phyloP scores from a whole-genome alignment of 2,113 vertebrate species.

The Benitochromis conjunctus region DNA sequence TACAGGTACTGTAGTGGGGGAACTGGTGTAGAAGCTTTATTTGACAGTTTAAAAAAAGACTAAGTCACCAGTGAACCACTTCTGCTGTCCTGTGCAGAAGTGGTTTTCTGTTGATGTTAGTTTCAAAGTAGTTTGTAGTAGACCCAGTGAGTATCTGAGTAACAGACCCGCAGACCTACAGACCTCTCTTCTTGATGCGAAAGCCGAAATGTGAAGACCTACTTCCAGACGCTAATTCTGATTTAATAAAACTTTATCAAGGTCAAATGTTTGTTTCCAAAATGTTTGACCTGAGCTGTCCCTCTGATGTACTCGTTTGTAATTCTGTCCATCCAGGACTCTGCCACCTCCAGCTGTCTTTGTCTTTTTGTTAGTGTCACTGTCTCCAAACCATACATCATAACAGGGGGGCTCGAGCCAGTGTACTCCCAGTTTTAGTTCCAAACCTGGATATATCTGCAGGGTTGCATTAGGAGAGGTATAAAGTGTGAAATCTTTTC shows the following conservation, averaged over 20 bases:
- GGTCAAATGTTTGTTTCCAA: background rate
- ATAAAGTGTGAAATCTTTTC: background rate
- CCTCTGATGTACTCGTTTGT: background rate
- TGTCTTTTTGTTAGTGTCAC: background rate
- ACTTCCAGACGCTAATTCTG: background rate
- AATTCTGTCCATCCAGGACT: background rate
- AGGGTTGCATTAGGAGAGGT: background rate
- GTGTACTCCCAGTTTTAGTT: background rate
- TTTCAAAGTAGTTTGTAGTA: background rate
- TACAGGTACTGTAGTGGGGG: constrained; percentile 37
- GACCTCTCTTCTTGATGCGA: background rate
- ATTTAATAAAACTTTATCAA: background rate
- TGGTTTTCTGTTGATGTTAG: background rate
- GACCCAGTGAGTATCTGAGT: background rate
- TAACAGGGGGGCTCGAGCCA: background rate
- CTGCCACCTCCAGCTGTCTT: background rate
- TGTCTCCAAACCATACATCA: background rate
- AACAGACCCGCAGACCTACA: background rate
- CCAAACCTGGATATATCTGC: background rate
- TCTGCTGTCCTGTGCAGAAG: background rate
- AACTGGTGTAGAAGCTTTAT: constrained; percentile 28
- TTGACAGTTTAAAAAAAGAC: constrained; percentile 34
- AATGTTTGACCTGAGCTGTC: background rate
- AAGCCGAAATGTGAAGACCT: background rate
- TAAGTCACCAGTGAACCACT: background rate